Evolutionary conservation across 2,113 vertebrate species (phyloP).

Genomic region (Chlorocebus sabaeus): DNA sequence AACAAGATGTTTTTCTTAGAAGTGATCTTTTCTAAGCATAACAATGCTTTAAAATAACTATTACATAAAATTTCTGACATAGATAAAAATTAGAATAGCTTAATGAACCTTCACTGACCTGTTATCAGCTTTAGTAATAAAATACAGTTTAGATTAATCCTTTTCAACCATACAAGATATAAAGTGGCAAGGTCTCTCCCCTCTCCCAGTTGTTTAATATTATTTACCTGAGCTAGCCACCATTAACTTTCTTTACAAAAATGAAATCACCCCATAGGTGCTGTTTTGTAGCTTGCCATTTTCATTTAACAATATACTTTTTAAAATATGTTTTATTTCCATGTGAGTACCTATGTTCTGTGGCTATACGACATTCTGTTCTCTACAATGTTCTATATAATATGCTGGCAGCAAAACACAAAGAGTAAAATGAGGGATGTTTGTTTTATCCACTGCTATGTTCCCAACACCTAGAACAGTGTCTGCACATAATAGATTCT

Average conservation of each 20-base stretch:
- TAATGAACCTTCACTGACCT: background rate
- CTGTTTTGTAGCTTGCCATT: conserved; percentile 2
- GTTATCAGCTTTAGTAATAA: background rate
- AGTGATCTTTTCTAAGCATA: background rate
- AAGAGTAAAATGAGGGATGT: too few species aligned
- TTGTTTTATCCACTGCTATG: too few species aligned
- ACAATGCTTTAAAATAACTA: background rate
- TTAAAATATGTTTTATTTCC: background rate
- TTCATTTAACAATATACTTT: background rate
- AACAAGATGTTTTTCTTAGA: background rate
- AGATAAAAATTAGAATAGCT: background rate
- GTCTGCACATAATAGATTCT: too few species aligned
- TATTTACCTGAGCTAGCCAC: background rate
- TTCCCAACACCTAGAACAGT: too few species aligned
- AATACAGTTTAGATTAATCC: background rate
- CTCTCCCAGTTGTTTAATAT: background rate
- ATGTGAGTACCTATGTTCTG: background rate
- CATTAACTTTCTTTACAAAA: background rate
- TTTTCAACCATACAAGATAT: background rate
- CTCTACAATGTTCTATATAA: too few species aligned
- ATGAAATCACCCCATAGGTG: background rate
- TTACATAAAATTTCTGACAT: background rate
- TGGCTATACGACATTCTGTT: background rate
- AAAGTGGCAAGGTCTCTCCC: background rate
- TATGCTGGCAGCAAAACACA: too few species aligned